Evolutionary conservation across 2,888 invertebrate species (phyloP).

Genomic region (Prenolepis imparis): DNA sequence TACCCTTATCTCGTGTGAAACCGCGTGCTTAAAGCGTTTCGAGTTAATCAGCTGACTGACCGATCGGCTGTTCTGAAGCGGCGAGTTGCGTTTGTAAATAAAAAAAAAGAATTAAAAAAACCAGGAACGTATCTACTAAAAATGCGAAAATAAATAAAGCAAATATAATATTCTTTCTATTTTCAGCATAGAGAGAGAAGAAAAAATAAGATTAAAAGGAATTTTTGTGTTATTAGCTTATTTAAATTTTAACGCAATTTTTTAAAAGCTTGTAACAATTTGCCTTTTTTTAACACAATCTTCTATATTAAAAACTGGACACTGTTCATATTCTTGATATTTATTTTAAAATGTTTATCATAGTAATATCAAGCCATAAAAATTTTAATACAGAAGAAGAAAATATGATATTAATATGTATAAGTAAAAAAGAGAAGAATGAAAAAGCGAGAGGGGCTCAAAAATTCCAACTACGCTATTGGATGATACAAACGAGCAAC

Average conservation of each 20-base stretch:
- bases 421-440: background rate
- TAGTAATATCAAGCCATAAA: background rate
- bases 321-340: background rate
- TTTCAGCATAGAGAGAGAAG: background rate
- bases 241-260: background rate
- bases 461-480: slow-evolving; percentile 25
- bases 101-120: slow-evolving; percentile 9
- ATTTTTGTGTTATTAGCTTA: background rate
- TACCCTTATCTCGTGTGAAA: slow-evolving; percentile 63
- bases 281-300: background rate
- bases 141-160: background rate
- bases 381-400: background rate
- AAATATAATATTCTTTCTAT: background rate
- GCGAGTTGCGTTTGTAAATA: slow-evolving; percentile 16
- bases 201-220: background rate
- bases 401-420: background rate
- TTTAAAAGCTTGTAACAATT: background rate
- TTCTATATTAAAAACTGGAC: background rate
- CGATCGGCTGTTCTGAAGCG: slow-evolving; percentile 32
- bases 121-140: background rate
- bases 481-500: slow-evolving; percentile 42
- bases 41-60: slow-evolving; percentile 60
- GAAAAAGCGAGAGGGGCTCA: background rate
- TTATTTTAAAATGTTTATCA: background rate
- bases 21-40: slow-evolving; percentile 57